Evolutionary conservation across 2,797 vertebrate genomes (phyloP).

Genomic region (Lepilemur septentrionalis): DNA sequence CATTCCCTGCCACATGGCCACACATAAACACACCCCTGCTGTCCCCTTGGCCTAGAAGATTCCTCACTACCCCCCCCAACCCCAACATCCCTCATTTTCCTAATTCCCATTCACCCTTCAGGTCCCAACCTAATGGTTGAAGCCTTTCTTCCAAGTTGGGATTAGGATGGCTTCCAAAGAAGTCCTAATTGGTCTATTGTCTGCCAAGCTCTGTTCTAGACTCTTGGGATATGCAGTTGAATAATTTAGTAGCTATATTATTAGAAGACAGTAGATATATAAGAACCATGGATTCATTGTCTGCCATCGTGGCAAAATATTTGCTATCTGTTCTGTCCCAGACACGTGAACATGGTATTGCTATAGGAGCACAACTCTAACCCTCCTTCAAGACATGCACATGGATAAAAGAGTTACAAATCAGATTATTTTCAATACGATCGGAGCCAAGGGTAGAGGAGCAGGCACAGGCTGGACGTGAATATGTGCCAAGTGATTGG

Average conservation of each 20-base stretch:
- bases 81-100: neutral
- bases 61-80: neutral
- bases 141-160: neutral
- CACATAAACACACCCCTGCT: fast-evolving
- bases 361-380: fast-evolving
- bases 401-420: neutral
- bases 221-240: neutral
- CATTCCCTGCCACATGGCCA: neutral
- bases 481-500: neutral
- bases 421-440: neutral
- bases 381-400: neutral
- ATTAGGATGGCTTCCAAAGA: neutral
- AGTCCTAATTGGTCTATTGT: neutral
- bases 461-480: neutral
- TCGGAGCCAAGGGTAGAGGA: neutral
- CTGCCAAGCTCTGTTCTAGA: neutral
- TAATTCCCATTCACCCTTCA: neutral
- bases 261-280: neutral
- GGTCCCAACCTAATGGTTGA: neutral
- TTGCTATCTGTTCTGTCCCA: neutral
- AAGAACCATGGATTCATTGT: neutral
- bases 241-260: neutral
- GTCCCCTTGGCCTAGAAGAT: neutral
- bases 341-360: neutral
- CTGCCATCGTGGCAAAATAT: neutral